These are phyloP conservation scores for Araneus ventricosus DNA, from an alignment of 1,140 invertebrate genomes.

Conservation along the genomic window DNA sequence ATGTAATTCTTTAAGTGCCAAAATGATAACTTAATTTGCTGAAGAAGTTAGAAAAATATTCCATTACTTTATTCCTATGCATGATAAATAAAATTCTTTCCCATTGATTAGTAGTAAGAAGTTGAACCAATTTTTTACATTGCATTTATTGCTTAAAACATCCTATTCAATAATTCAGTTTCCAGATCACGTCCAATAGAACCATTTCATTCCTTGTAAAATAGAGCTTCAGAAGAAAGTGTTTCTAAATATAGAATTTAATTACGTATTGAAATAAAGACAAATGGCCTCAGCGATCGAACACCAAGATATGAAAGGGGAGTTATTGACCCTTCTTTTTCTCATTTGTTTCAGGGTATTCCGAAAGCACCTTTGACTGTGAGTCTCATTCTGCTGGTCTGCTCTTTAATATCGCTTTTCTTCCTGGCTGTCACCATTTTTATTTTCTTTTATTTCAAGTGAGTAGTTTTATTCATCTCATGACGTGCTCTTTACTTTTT, in stretches of 20 bases:
- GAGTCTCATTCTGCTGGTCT: slow-evolving; percentile 80
- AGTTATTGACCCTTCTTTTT: not conserved
- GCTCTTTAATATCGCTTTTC: slow-evolving; percentile 80
- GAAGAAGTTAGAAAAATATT: too few species aligned
- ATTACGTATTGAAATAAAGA: slow-evolving; percentile 37
- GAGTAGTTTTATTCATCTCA: slow-evolving; percentile 60
- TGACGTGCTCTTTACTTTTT: slow-evolving; percentile 21
- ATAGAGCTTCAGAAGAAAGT: not conserved
- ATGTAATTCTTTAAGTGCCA: too few species aligned
- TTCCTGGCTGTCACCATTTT: slow-evolving; percentile 80
- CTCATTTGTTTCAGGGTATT: slow-evolving; percentile 39
- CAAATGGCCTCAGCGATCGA: not conserved
- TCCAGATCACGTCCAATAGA: not conserved
- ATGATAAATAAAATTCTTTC: too few species aligned
- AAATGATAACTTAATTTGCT: too few species aligned
- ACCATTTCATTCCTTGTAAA: not conserved
- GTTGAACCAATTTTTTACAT: too few species aligned
- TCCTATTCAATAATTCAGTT: not conserved
- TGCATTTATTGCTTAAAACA: not conserved
- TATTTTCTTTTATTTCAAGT: slow-evolving; percentile 82
- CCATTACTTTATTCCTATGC: too few species aligned
- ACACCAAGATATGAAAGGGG: not conserved
- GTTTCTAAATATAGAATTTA: slow-evolving; percentile 42
- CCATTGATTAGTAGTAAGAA: too few species aligned
- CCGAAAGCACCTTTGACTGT: slow-evolving; percentile 73